Evolutionary conservation across 2,113 vertebrate genomes (phyloP), one percentile per base, ranked within the genome.

Genomic region (Tenebrosternarchus preto): DNA sequence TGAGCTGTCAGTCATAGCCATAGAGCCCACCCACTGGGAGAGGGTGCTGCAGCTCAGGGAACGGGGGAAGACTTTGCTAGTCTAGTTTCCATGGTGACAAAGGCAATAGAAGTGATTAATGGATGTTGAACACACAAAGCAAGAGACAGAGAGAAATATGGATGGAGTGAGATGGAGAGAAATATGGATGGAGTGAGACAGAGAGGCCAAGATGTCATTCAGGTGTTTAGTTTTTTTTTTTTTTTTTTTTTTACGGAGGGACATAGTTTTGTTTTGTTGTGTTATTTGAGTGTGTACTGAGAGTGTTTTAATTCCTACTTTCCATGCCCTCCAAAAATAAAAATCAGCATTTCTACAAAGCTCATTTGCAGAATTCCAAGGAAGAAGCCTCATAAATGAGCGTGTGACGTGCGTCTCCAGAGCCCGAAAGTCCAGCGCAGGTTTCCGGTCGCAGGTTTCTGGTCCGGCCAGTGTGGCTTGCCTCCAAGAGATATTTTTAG

Each of bases 81-180:
- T 88, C 87, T 88, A 92, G 93, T 93, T 93, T 90, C 93, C 92
- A 93, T 93, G 93, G 93, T 86, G 89, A 93, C 93, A 87, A 88
- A 90, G 87, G 91, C 89, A 87, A 88, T 85, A 90, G 88, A 87
- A 83, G 80, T 87, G 90, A 92, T 90, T 86, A 91, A 88, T 89
- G 88, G 88, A 55, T 84, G 88, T 75, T 88, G 84, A 87, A 70
- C 53, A 77, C 19, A 76, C 31, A 83, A 50, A 84, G 46, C 39
- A 15, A 31, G 53, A 22, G 39, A 33, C 78, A 71, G 72, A 55
- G 64, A 82, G 66, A 25, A 80, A 73, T 80, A 70, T 66, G 16
- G 59, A 80, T n/a, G n/a, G n/a, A n/a, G n/a, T n/a, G 53, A 22
- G 39, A 33, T 77, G 66, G 72, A 55, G 64, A 82, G 66, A 25